Conservation (phyloP, 1,140 invertebrate species). For the Glomeris maerens region DNA sequence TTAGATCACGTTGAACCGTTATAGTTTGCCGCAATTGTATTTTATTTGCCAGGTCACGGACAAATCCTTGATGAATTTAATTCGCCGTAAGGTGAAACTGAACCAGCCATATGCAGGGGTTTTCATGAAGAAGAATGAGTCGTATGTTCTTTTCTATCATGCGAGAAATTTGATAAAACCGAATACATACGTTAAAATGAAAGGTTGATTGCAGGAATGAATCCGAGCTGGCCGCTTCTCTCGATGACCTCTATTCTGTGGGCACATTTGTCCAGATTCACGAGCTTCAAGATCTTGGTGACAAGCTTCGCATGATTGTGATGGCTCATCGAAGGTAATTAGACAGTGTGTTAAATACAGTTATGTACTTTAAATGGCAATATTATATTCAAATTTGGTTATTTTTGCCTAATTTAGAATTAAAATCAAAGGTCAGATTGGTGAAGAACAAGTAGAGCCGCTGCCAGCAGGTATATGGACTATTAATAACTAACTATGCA, state of each 20-base stretch:
- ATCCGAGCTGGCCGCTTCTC: constrained; percentile 64
- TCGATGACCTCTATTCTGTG: constrained; percentile 77
- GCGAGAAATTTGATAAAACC: constrained; percentile 7
- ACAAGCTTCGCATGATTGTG: constrained; percentile 77
- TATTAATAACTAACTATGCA: no score
- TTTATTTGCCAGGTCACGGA: constrained; percentile 58
- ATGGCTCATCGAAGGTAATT: constrained; percentile 69
- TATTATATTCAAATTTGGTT: constrained; percentile 8
- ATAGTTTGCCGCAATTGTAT: constrained; percentile 15
- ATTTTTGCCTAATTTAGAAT: constrained; percentile 15
- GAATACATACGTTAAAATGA: constrained; percentile 7
- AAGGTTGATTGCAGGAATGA: constrained; percentile 47
- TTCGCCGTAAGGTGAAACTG: constrained; percentile 84
- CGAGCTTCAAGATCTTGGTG: constrained; percentile 89
- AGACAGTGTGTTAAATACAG: constrained; percentile 1
- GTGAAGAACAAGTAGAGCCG: constrained; percentile 24
- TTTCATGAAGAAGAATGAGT: constrained; percentile 86
- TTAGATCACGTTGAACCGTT: no score
- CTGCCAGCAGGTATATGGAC: no score
- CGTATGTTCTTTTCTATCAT: constrained; percentile 37
- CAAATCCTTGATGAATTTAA: constrained; percentile 71
- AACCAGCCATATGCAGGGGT: constrained; percentile 96
- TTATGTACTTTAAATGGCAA: neutral
- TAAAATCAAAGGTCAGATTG: constrained; percentile 18
- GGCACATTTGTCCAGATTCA: constrained; percentile 97